These are phyloP conservation scores for Tupiocoris notatus DNA, from an alignment of 2,888 invertebrate species.

Conservation along the genomic window DNA sequence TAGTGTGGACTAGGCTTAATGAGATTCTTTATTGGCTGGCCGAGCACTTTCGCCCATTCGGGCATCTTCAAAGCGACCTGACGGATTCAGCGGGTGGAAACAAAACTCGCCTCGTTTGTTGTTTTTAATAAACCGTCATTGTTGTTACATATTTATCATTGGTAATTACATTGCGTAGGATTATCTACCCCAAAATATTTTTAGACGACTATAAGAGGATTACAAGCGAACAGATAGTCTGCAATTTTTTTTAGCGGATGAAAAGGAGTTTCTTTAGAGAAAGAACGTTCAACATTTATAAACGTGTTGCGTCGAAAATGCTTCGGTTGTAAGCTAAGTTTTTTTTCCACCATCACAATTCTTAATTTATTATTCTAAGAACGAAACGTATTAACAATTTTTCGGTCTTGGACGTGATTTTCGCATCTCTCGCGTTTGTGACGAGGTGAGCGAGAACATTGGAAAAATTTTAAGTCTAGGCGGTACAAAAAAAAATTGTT, in stretches of 20 bases:
- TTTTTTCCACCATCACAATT: not conserved
- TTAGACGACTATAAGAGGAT: not conserved
- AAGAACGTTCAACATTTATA: not conserved
- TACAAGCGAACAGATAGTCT: not conserved
- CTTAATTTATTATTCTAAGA: not conserved
- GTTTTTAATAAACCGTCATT: not conserved
- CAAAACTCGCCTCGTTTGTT: too few species aligned
- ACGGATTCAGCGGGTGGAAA: too few species aligned
- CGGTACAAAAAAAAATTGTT: not conserved
- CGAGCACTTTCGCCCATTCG: too few species aligned
- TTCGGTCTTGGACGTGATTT: not conserved
- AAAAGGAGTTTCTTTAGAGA: not conserved
- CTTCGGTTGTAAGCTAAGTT: not conserved
- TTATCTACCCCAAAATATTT: not conserved
- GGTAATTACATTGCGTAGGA: not conserved
- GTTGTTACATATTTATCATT: not conserved
- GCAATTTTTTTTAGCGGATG: not conserved
- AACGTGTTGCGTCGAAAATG: not conserved
- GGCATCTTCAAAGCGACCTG: too few species aligned
- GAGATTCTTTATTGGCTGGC: too few species aligned
- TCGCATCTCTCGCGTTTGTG: too few species aligned
- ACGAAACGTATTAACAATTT: not conserved
- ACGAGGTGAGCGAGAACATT: too few species aligned
- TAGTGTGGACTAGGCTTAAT: too few species aligned
- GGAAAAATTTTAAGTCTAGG: not conserved